Evolutionary conservation across 2,888 invertebrate species (phyloP).

Genomic region (Ophion obscuratus): DNA sequence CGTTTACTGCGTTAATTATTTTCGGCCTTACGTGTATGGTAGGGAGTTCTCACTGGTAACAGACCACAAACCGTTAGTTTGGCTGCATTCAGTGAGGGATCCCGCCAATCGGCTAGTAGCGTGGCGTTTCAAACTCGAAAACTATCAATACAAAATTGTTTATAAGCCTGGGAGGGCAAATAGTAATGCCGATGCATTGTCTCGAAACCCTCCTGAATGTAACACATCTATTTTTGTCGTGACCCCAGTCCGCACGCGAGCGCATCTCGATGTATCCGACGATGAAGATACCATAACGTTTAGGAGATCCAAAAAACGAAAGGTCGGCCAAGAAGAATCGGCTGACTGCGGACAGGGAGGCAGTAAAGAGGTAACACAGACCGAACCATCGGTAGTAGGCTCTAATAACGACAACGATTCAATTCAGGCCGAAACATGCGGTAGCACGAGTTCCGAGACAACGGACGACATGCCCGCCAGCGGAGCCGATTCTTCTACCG

Average conservation of each 20-base stretch:
- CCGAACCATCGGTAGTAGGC: background rate
- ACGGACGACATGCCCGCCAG: background rate
- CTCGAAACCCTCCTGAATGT: too few relatives aligned
- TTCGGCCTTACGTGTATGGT: conserved; percentile 69
- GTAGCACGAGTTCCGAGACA: background rate
- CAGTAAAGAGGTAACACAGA: background rate
- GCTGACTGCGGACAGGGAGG: background rate
- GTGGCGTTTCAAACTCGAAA: conserved; percentile 73
- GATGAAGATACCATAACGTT: conserved; percentile 1
- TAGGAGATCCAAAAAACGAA: conserved; percentile 12
- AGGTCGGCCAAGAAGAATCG: background rate
- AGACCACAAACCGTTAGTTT: conserved; percentile 67
- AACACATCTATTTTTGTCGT: too few relatives aligned
- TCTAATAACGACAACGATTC: background rate
- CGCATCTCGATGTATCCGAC: background rate
- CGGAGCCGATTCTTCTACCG: conserved; percentile 2
- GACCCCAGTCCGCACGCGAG: conserved; percentile 18
- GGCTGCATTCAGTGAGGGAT: conserved; percentile 68
- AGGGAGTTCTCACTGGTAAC: conserved; percentile 69
- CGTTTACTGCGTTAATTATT: conserved; percentile 56
- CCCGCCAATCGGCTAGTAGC: conserved; percentile 71
- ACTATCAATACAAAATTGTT: too few relatives aligned
- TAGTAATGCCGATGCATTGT: too few relatives aligned
- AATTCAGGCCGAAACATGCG: too few relatives aligned
- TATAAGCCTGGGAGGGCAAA: too few relatives aligned